Evolutionary conservation across 2,797 vertebrate species (phyloP), one percentile per base, ranked within the genome.

Genomic region (Leuciscus waleckii): DNA sequence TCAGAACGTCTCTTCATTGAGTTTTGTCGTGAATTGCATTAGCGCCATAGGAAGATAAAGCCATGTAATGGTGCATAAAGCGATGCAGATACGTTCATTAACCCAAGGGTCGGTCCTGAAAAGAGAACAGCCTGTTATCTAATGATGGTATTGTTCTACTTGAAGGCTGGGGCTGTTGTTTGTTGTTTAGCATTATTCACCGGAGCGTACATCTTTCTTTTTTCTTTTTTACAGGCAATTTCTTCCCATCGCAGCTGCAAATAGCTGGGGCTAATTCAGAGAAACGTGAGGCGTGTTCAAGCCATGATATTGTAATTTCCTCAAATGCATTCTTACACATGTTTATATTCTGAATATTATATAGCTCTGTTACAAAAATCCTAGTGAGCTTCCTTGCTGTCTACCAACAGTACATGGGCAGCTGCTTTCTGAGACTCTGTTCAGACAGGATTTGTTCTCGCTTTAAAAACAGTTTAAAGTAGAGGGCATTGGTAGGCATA

Each of bases 41-140:
- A 85, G 79, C 11, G 58, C 32, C n/a, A 82, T 69, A 61, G 82
- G 82, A 80, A 87, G 79, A 90, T 88, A 75, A 87, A 85, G 86
- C 80, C 85, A 87, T 79, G 85, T 89, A 90, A 89, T 89, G 87
- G 87, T 84, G 87, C 87, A 85, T 85, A 75, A 87, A 88, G 63
- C 49, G 67, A 88, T 82, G 70, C 80, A 77, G 88, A 87, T 88
- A 84, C 89, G 82, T 88, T 88, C 82, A 89, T 90, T 90, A 90
- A 90, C 89, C 89, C 86, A 39, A 71, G 79, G 85, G 87, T 90
- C 84, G 69, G 70, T 84, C 73, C 83, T 87, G 86, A 89, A 89
- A 90, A 84, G 85, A 88, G 80, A 87, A 83, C 87, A 89, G 65
- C 87, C 86, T 54, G 79, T 88, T 89, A 90, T 85, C 87, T 89